Conservation (phyloP, 2,797 vertebrate genomes). For the Oreonectes daqikongensis region DNA sequence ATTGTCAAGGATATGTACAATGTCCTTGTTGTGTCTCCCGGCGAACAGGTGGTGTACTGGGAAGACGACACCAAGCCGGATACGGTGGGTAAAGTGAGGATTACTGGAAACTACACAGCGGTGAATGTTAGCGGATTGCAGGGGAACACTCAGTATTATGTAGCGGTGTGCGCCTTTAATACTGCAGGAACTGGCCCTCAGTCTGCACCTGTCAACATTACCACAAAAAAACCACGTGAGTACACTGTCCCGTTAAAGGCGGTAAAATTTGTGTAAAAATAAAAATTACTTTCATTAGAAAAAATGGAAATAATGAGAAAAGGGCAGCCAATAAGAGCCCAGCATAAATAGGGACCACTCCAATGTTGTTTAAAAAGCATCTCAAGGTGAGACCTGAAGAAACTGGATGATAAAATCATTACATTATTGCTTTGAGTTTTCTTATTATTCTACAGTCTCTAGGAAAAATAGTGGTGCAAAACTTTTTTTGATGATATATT, state of each 20-base stretch:
- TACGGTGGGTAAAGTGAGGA: slow-evolving; percentile 84
- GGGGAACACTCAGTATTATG: slow-evolving; percentile 85
- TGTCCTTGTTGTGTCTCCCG: slow-evolving; percentile 12
- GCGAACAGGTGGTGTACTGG: slow-evolving; percentile 87
- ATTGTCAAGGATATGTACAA: slow-evolving; percentile 29
- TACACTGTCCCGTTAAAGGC: slow-evolving; percentile 51
- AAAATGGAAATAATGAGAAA: no score
- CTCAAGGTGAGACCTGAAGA: no score
- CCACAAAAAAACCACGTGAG: slow-evolving; percentile 94
- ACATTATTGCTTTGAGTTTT: no score
- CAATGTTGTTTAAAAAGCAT: no score
- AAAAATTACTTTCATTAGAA: no score
- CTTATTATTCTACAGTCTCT: no score
- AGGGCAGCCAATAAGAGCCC: no score
- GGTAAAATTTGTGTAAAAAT: no score
- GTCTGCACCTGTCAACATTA: slow-evolving; percentile 86
- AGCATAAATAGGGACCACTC: no score
- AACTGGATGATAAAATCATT: no score
- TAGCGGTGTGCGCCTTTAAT: slow-evolving; percentile 90
- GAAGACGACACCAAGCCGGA: slow-evolving; percentile 89
- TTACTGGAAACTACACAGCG: slow-evolving; percentile 85
- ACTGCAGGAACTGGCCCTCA: slow-evolving; percentile 89
- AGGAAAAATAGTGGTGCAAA: no score
- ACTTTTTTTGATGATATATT: not conserved
- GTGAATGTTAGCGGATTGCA: slow-evolving; percentile 84